Percentiles rank a stretch among this genome's conserved stretches.
These are phyloP conservation scores for Alethe diademata DNA, from an alignment of 2,113 vertebrate genomes.

Conservation along the genomic window DNA sequence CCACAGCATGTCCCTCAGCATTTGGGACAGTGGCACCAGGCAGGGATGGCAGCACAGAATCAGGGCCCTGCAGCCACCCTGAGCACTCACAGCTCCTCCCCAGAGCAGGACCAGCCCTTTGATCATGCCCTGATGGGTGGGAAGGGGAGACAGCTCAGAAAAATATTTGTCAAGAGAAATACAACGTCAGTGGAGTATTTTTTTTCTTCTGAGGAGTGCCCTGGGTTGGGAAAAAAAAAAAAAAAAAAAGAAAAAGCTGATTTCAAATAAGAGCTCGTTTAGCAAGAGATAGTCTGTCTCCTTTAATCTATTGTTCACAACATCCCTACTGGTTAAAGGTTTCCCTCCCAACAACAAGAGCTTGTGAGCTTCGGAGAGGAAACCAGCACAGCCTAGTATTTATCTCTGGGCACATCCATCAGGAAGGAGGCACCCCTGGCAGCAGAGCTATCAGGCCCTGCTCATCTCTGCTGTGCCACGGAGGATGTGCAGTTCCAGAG, in stretches of 20 bases:
- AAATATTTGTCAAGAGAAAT: constrained; percentile 4
- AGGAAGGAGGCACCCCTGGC: background rate
- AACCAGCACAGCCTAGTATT: background rate
- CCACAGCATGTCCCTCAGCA: background rate
- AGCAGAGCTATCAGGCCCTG: background rate
- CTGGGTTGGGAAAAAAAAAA: background rate
- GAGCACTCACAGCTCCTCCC: background rate
- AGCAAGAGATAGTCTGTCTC: constrained; percentile 19
- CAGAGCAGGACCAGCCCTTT: background rate
- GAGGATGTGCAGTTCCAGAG: background rate
- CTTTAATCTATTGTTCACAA: constrained; percentile 20
- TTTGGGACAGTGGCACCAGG: background rate
- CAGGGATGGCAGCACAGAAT: background rate
- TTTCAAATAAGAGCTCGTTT: constrained; percentile 55
- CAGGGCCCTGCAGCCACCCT: fast-evolving
- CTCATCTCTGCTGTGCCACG: background rate
- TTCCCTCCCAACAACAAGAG: background rate
- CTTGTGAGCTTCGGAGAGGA: background rate
- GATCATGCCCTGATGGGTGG: background rate
- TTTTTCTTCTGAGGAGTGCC: background rate
- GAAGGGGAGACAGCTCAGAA: background rate
- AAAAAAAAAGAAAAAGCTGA: background rate
- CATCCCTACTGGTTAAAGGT: background rate
- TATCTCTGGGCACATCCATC: constrained; percentile 8
- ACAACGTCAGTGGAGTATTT: background rate